Evolutionary conservation across 2,888 invertebrate species (phyloP), one percentile per base, ranked within the genome.

Genomic region (Agrotis puta): DNA sequence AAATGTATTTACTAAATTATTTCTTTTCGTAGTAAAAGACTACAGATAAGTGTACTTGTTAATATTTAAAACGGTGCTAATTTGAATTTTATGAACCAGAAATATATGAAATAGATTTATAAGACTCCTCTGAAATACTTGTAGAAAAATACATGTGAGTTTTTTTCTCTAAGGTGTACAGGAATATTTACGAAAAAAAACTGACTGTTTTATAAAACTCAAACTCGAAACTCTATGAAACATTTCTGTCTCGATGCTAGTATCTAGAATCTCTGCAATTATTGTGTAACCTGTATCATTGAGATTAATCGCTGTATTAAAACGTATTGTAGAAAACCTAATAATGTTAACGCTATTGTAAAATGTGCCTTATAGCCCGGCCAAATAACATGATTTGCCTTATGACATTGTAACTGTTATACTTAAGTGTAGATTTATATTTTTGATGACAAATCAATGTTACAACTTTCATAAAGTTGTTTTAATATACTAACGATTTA

Each of bases 381-480:
- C 84, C 85, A 85, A 88, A 83, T 88, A 83, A 84, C 72, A 80
- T 82, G 68, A 76, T 71, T 83, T 83, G 84, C 85, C 81, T 83
- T 74, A 66, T 86, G 82, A 85, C 81, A 83, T 82, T 80, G 72
- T 76, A 84, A 81, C 78, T 75, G 64, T 78, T 86, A 54, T 24
- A 50, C 3, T 45, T 69, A 85, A 79, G 75, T 51, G 76, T 82
- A 82, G 85, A 80, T 67, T 73, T 83, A 88, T 89, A 91, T 90
- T 92, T 92, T 92, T 88, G 87, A 91, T 90, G 89, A 91, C 78
- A 87, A 89, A 87, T 87, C 80, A 83, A 88, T 88, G 85, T 89
- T 88, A 87, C 89, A 90, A 91, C 89, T 91, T 93, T 92, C 89
- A 92, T 93, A 93, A 91, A 93, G 92, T 93, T 92, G 90, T 89